phyloP scores from a whole-genome alignment of 2,888 invertebrate species.

The Leptura quadrifasciata region DNA sequence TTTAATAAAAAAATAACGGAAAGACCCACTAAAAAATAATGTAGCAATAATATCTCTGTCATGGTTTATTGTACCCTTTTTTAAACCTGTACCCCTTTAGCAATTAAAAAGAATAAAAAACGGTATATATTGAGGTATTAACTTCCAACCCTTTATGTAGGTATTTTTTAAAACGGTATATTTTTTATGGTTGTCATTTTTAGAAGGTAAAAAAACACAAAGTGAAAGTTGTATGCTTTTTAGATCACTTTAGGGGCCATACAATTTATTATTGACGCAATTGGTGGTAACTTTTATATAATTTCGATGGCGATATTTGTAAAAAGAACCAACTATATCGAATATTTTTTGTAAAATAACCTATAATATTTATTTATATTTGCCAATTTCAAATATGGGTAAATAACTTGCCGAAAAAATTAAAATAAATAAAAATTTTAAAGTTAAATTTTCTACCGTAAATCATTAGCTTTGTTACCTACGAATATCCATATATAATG shows the following conservation, averaged over 20 bases:
- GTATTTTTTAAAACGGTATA: conserved; percentile 6
- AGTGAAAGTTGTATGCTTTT: background rate
- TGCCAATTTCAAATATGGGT: no score
- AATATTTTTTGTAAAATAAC: no score
- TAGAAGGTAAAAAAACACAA: conserved; percentile 2
- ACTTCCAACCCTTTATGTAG: background rate
- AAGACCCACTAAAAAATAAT: background rate
- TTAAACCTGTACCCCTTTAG: background rate
- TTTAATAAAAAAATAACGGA: conserved; percentile 12
- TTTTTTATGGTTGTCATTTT: background rate
- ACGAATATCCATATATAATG: no score
- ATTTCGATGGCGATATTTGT: background rate
- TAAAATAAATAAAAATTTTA: no score
- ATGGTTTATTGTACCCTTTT: conserved; percentile 10
- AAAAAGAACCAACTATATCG: background rate
- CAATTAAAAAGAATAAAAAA: conserved; percentile 14
- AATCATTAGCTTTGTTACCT: no score
- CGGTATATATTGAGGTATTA: background rate
- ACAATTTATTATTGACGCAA: background rate
- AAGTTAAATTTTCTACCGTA: no score
- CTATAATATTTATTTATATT: no score
- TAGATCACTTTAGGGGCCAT: background rate
- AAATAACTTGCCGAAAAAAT: no score
- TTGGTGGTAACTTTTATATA: background rate
- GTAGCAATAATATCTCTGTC: background rate